Conservation (phyloP, 1,140 invertebrate species). For the Kradibia gibbosae region DNA sequence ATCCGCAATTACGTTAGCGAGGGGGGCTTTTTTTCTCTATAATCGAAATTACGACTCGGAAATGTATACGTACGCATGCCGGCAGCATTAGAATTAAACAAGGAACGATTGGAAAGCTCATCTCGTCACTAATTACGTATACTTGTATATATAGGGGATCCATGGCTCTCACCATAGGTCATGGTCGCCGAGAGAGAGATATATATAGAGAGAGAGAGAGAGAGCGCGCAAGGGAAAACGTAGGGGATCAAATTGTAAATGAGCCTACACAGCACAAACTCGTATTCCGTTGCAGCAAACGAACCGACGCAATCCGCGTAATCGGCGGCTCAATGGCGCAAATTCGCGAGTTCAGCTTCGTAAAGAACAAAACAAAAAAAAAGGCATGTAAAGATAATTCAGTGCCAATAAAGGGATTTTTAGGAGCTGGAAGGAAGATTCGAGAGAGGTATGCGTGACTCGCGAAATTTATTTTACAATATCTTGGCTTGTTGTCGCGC, state of each 20-base stretch:
- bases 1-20: background rate
- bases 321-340: background rate
- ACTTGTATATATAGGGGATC: background rate
- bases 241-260: background rate
- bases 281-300: conserved; percentile 13
- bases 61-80: background rate
- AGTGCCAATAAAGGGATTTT: conserved; percentile 47
- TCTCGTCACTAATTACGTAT: conserved; percentile 6
- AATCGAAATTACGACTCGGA: background rate
- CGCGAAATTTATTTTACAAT: conserved; percentile 42
- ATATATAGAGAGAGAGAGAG: no score
- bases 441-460: conserved; percentile 28
- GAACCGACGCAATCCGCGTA: conserved; percentile 37
- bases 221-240: no score
- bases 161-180: background rate
- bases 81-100: background rate
- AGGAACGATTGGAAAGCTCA: conserved; percentile 13
- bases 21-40: background rate
- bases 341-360: background rate
- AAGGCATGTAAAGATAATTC: conserved; percentile 40
- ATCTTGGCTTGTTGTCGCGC: conserved; percentile 32
- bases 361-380: no score
- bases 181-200: background rate
- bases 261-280: conserved; percentile 21
- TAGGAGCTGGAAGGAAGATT: background rate